These are phyloP conservation scores for Phaenicophaeus curvirostris DNA, from an alignment of 2,797 vertebrate genomes.

Conservation along the genomic window DNA sequence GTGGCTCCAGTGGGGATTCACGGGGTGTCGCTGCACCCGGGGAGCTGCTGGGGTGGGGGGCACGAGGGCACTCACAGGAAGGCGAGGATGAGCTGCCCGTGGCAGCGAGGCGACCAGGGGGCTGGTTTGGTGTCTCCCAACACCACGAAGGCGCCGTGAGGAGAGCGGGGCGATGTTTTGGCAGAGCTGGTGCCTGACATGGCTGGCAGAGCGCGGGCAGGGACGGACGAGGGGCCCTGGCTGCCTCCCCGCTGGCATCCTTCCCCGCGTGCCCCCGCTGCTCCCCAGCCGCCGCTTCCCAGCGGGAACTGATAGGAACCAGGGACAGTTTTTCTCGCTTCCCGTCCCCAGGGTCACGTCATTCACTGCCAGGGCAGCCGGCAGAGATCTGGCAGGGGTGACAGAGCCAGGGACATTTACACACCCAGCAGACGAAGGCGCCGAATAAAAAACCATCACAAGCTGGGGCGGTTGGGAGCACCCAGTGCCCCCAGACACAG, in stretches of 20 bases:
- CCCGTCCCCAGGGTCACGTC: constrained; percentile 53
- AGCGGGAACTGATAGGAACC: constrained; percentile 12
- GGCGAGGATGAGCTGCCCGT: neutral
- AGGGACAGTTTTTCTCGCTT: constrained; percentile 65
- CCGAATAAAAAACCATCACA: neutral
- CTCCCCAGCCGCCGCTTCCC: constrained; percentile 25
- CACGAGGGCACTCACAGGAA: neutral
- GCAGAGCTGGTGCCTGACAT: neutral
- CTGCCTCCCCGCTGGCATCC: neutral
- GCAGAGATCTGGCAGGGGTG: neutral
- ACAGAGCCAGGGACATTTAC: neutral
- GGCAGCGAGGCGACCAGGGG: neutral
- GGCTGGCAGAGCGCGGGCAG: neutral
- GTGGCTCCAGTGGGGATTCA: fast-evolving
- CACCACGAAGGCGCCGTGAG: neutral
- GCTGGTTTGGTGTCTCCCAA: constrained; percentile 3
- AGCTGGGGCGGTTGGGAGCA: neutral
- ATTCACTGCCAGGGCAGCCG: constrained; percentile 41
- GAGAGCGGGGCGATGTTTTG: neutral
- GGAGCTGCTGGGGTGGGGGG: neutral
- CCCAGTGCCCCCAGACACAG: neutral
- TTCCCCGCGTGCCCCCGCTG: neutral
- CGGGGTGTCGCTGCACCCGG: neutral
- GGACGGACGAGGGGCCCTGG: constrained; percentile 1
- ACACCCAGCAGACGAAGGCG: neutral